Percentiles rank a stretch among this genome's conserved stretches.
Conservation (phyloP, 2,797 vertebrate genomes). For the Siniperca scherzeri region DNA sequence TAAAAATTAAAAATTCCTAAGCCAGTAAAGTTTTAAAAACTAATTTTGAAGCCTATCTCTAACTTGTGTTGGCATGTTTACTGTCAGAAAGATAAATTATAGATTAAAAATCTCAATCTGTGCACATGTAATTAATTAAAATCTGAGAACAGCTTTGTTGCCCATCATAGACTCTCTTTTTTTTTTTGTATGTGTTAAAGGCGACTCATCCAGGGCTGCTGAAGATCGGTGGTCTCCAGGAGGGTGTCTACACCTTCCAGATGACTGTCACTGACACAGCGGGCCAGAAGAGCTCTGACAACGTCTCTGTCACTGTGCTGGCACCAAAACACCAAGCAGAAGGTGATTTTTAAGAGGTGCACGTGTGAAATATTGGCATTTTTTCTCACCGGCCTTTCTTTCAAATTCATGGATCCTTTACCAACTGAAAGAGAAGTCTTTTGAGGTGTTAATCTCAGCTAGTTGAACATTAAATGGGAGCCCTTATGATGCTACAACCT, state of each 20-base stretch:
- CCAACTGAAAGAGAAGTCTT: neutral
- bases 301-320: constrained; percentile 91
- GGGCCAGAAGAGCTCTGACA: constrained; percentile 93
- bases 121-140: neutral
- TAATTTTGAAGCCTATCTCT: neutral
- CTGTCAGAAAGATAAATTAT: neutral
- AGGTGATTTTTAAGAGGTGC: constrained; percentile 80
- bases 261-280: constrained; percentile 90
- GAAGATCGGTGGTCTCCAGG: constrained; percentile 90
- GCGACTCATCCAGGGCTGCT: constrained; percentile 92
- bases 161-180: neutral
- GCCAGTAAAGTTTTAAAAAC: neutral
- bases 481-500: neutral
- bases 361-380: neutral
- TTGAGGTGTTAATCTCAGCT: neutral
- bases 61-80: neutral
- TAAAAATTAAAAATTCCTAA: no score
- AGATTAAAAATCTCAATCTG: neutral
- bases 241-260: constrained; percentile 91
- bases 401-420: neutral
- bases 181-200: constrained; percentile 72
- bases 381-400: neutral
- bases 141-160: no score
- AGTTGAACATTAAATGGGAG: neutral
- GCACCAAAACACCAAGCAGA: constrained; percentile 86